Base-by-base conservation (phyloP, 1,140 invertebrate genomes). In the Helicoverpa armigera region DNA sequence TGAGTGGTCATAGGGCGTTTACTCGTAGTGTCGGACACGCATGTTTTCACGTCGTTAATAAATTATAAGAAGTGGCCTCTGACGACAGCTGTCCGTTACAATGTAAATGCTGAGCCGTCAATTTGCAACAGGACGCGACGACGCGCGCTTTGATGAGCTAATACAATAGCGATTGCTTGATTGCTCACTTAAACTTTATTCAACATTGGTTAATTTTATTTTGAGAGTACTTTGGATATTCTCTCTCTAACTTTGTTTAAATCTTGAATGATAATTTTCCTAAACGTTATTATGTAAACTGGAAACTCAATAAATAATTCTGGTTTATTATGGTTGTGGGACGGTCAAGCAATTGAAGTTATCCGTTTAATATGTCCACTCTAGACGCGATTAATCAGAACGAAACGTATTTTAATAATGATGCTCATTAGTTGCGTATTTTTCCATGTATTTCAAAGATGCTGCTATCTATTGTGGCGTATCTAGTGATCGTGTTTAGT, bases 21-120 rank as follows among this genome's bases (percentile, higher is more conserved):
- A 35, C 63, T 50, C 48, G 63, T 18, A 16, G 63, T 43, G 63
- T 9, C 43, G 63, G n/a, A 16, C 63, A n/a, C 23, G 31, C 43
- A 43, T 18, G 43, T n/a, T n/a, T 50, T 23, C 63, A 67, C 63
- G 43, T 67, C 35, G 63, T 50, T 50, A 67, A 67, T 67, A 67
- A 67, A 67, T 67, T 50, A 67, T 67, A 18, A 67, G 63, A 67
- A 67, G 63, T 67, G 63, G 43, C 31, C 35, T 18, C 35, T 67
- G 63, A 43, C 63, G 43, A 50, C 63, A 67, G 63, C 63, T n/a
- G 43, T 50, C 63, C 63, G 63, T 67, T 67, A 67, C 63, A 67
- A 67, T 48, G 63, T 50, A 50, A 67, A 12, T 43, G 63, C 43
- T 67, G 50, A 50, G 35, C 63, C 35, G 63, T 67, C 63, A 67